Evolutionary conservation across 2,113 vertebrate species (phyloP).

Genomic region (Eonycteris spelaea): DNA sequence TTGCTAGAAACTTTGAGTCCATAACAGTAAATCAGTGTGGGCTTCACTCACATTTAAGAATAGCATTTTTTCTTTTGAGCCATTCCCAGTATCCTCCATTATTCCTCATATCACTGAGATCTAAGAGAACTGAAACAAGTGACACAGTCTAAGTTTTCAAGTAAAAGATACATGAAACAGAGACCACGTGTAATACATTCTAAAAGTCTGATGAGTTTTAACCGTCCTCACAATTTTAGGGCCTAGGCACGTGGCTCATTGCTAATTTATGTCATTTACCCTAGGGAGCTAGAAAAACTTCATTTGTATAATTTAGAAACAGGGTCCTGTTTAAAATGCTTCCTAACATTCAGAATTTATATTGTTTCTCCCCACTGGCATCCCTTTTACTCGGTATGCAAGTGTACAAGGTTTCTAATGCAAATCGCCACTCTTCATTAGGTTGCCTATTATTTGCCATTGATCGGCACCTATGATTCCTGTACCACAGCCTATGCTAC

Average conservation of each 20-base stretch:
- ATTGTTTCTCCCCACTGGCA: neutral
- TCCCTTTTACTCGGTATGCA: neutral
- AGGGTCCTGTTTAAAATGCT: neutral
- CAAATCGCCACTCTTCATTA: neutral
- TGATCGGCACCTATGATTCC: neutral
- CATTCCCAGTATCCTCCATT: neutral
- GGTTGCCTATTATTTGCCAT: neutral
- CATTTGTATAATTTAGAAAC: conserved; percentile 13
- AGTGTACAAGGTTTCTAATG: neutral
- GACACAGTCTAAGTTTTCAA: neutral
- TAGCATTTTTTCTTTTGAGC: neutral
- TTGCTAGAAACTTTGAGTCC: neutral
- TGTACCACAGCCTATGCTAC: neutral
- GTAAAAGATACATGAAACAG: neutral
- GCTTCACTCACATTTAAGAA: neutral
- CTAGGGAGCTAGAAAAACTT: neutral
- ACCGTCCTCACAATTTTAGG: neutral
- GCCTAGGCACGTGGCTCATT: neutral
- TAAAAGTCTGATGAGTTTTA: neutral
- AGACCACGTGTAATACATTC: neutral
- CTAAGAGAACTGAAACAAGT: neutral
- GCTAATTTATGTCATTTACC: neutral
- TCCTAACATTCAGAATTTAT: neutral
- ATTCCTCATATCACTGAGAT: neutral
- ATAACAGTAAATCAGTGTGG: neutral